Evolutionary conservation across 2,888 invertebrate genomes (phyloP).

Genomic region (Sinelater perroti): DNA sequence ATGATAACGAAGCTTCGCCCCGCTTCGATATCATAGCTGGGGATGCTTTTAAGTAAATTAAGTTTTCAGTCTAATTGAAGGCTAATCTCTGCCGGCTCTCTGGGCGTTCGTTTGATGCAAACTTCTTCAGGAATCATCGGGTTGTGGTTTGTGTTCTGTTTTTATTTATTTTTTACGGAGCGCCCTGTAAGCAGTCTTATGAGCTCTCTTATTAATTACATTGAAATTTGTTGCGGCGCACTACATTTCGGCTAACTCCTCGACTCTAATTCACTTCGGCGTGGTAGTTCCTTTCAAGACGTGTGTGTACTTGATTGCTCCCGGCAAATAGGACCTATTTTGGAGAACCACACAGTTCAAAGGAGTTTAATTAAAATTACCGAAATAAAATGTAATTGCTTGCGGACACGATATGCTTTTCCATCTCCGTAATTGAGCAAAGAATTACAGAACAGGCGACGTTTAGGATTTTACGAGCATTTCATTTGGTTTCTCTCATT

Average conservation of each 20-base stretch:
- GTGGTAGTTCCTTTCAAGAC: constrained; percentile 11
- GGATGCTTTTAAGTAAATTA: constrained; percentile 15
- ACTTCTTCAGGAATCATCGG: neutral
- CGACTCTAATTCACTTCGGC: constrained; percentile 10
- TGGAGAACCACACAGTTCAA: constrained; percentile 6
- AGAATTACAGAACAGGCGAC: too few relatives aligned
- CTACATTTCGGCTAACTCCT: too few relatives aligned
- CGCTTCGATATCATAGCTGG: constrained; percentile 1
- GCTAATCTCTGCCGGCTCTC: neutral
- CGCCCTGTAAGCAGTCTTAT: neutral
- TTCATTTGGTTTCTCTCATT: neutral
- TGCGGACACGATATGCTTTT: neutral
- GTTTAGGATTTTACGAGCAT: too few relatives aligned
- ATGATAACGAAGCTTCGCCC: too few relatives aligned
- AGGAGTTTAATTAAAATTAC: constrained; percentile 20
- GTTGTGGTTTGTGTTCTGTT: neutral
- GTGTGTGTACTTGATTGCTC: constrained; percentile 17
- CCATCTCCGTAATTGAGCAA: neutral
- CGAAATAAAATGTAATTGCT: constrained; percentile 15
- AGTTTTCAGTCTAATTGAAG: neutral
- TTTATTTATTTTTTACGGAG: neutral
- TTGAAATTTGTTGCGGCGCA: too few relatives aligned
- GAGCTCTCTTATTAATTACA: neutral
- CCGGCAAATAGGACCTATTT: constrained; percentile 15
- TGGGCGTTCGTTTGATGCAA: neutral